Evolutionary conservation across 2,113 vertebrate species (phyloP).

Genomic region (Tragelaphus strepsiceros): DNA sequence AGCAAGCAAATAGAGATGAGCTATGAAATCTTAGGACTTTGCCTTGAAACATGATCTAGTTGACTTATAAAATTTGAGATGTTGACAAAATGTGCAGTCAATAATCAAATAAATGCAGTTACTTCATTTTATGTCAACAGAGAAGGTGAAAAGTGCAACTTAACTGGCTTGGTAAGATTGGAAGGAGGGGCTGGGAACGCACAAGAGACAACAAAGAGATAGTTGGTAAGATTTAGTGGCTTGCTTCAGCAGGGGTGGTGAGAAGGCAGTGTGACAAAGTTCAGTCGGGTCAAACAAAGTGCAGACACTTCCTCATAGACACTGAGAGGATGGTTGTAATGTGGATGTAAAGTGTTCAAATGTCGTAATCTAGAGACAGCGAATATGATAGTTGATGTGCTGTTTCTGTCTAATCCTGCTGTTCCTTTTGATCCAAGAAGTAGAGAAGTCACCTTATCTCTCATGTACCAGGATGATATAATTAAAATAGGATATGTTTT

Average conservation of each 20-base stretch:
- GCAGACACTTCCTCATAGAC: constrained; percentile 81
- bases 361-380: constrained; percentile 3
- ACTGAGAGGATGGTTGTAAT: constrained; percentile 53
- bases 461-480: constrained; percentile 66
- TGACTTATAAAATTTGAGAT: constrained; percentile 80
- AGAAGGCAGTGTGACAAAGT: constrained; percentile 85
- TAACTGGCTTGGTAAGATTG: constrained; percentile 79
- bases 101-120: constrained; percentile 90
- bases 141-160: constrained; percentile 87
- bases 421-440: constrained; percentile 68
- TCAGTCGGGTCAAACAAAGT: constrained; percentile 91
- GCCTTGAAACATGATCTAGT: constrained; percentile 81
- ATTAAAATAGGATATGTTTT: constrained; percentile 70
- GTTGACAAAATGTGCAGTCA: constrained; percentile 91
- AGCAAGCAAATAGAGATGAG: constrained; percentile 78
- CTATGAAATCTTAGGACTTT: constrained; percentile 79
- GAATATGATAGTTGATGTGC: constrained; percentile 49
- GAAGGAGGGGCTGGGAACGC: constrained; percentile 83
- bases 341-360: constrained; percentile 52
- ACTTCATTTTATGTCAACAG: constrained; percentile 88
- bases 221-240: constrained; percentile 85
- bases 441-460: constrained; percentile 79
- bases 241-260: constrained; percentile 85
- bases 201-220: constrained; percentile 85
- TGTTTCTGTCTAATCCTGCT: constrained; percentile 52